Conservation (phyloP, 2,113 vertebrate genomes). For the Plectropomus leopardus region DNA sequence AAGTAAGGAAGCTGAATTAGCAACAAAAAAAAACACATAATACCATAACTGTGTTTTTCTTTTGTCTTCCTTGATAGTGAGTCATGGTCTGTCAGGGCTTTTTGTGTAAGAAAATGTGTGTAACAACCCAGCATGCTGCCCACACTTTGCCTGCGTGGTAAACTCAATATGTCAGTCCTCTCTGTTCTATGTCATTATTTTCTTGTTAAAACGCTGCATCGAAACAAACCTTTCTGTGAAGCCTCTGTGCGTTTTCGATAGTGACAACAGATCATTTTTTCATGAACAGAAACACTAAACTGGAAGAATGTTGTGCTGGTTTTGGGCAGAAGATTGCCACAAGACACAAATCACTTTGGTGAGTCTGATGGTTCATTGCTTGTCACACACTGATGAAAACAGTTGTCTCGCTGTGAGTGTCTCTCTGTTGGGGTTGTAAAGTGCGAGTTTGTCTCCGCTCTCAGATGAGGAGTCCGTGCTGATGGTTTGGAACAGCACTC, state of each 20-base stretch:
- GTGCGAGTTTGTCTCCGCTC: slow-evolving; percentile 29
- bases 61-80: background rate
- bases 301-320: slow-evolving; percentile 90
- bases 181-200: background rate
- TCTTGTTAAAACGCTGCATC: background rate
- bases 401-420: background rate
- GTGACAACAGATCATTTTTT: background rate
- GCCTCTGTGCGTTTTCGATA: background rate
- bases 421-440: background rate
- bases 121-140: background rate
- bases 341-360: slow-evolving; percentile 82
- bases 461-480: slow-evolving; percentile 90
- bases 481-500: slow-evolving; percentile 90
- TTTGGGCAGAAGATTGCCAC: slow-evolving; percentile 87
- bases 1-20: background rate
- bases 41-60: background rate
- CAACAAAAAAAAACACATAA: background rate
- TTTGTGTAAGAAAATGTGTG: slow-evolving; percentile 8
- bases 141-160: background rate
- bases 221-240: background rate
- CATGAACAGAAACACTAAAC: slow-evolving; percentile 81
- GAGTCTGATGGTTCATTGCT: slow-evolving; percentile 48
- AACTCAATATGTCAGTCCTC: background rate
- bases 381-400: background rate
- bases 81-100: background rate